Evolutionary conservation across 1,140 invertebrate genomes (phyloP), one percentile per base, ranked within the genome.

Genomic region (Drosophila grimshawi): DNA sequence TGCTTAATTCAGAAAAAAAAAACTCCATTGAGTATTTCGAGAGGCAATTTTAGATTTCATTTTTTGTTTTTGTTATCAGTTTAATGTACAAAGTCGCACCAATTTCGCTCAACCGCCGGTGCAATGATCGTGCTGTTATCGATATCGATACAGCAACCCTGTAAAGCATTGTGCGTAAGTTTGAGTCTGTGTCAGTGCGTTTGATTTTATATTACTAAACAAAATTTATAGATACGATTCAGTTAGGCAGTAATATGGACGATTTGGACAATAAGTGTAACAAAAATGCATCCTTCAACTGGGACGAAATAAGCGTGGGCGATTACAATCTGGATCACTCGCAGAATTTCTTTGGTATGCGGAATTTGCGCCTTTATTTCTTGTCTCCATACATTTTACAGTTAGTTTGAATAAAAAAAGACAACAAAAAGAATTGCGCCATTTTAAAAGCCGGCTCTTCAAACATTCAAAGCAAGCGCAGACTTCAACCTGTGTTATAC

Each of bases 271-370:
- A 35, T 19, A 51, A 5, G 3, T 35, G 60, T 35, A 2, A 11
- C 2, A 61, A 49, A 5, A 52, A 76, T 6, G 3, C 41, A 0
- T 11, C 81, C 35, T 80, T 83, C 37, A 66, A 86, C 49, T 86
- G 81, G 85, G 71, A 78, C 46, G 56, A 70, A 33, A 70, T 82
- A 32, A 67, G 52, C 33, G 71, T 82, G 10, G 79, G 79, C 4
- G 68, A 88, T 32, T 83, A 68, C 29, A 49, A 64, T 19, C 30
- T 89, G 29, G 64, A 85, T 68, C 77, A 83, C 64, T 83, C 72
- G 0, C 53, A 74, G 32, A 74, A 86, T 33, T 80, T 78, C 19
- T 89, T 76, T 43, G 77, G 85, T 89, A 51, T 11, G 27, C 27
- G 19, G 19, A 19, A 19, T 19, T 19, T 19, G 19, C 6, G n/a